phyloP scores from a whole-genome alignment of 2,113 vertebrate genomes.

The Phylloscopus whistleri region DNA sequence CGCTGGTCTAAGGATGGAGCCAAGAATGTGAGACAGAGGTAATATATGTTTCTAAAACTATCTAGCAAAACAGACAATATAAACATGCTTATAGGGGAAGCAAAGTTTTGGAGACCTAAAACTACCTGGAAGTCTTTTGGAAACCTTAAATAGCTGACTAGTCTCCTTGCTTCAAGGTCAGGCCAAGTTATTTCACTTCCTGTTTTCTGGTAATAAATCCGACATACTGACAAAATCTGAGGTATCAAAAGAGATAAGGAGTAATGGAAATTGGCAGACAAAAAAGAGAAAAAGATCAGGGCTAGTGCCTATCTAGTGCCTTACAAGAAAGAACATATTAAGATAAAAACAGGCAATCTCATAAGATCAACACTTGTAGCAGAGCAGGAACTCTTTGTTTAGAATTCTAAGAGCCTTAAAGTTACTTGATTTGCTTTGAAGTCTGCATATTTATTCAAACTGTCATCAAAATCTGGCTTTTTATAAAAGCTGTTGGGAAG shows the following conservation, averaged over 20 bases:
- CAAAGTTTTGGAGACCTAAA: not conserved
- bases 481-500: not conserved
- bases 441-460: not conserved
- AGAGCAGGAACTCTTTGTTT: not conserved
- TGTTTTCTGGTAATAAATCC: not conserved
- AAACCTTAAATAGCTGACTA: not conserved
- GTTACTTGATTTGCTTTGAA: not conserved
- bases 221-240: not conserved
- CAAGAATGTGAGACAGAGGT: not conserved
- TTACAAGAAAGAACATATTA: not conserved
- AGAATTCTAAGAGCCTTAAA: not conserved
- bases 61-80: not conserved
- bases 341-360: not conserved
- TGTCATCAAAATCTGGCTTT: not conserved
- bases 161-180: not conserved
- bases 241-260: not conserved
- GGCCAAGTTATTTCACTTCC: not conserved
- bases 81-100: not conserved
- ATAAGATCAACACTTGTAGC: not conserved
- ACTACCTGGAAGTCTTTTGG: not conserved
- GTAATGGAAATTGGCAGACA: not conserved
- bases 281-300: not conserved
- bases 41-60: not conserved
- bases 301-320: not conserved
- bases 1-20: not conserved